Conservation (phyloP, 92 coral and sea anemone genomes). For the Umimayanthus kanabou region DNA sequence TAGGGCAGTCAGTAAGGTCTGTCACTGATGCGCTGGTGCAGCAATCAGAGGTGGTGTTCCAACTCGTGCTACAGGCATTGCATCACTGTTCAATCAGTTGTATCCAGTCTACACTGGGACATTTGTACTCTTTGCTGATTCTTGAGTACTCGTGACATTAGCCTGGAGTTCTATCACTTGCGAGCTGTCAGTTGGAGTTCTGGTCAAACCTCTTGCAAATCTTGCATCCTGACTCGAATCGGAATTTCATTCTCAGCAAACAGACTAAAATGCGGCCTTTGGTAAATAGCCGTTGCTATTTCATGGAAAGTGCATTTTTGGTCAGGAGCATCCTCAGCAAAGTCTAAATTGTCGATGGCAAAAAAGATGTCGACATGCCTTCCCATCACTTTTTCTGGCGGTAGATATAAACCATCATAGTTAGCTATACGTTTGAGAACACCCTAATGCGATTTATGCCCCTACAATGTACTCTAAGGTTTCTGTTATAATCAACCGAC, state of each 20-base stretch:
- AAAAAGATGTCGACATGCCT: constrained; percentile 65
- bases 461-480: constrained; percentile 62
- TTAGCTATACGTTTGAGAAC: constrained; percentile 56
- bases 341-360: constrained; percentile 66
- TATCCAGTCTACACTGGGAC: too few relatives aligned
- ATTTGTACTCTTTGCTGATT: too few relatives aligned
- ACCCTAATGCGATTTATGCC: constrained; percentile 54
- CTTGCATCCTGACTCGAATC: too few relatives aligned
- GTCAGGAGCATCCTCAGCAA: constrained; percentile 64
- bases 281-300: constrained; percentile 68
- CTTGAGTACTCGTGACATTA: too few relatives aligned
- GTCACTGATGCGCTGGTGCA: too few relatives aligned
- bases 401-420: constrained; percentile 59
- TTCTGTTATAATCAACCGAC: constrained; percentile 65
- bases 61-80: too few relatives aligned
- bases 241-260: too few relatives aligned
- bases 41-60: too few relatives aligned
- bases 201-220: background rate
- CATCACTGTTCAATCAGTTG: too few relatives aligned
- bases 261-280: background rate
- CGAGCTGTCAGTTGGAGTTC: background rate
- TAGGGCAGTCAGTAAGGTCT: too few relatives aligned
- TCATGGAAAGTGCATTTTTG: constrained; percentile 58
- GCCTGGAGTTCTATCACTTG: too few relatives aligned
- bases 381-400: constrained; percentile 59